Base-by-base conservation (phyloP, 2,797 vertebrate species). In the Denticeps clupeoides region DNA sequence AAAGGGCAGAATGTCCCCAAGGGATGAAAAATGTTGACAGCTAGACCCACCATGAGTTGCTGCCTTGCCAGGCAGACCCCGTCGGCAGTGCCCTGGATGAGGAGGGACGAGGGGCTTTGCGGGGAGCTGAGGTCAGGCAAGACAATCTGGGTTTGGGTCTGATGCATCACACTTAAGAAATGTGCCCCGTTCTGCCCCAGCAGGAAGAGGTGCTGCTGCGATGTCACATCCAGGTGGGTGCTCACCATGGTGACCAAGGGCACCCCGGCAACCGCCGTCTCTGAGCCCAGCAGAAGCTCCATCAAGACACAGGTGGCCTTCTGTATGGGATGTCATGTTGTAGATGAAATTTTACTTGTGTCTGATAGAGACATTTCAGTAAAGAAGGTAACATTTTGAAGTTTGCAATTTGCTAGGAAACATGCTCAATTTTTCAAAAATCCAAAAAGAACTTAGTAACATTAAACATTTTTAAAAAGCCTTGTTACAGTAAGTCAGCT, bases 61-160 rank as follows among this genome's bases (percentile, higher is more conserved):
- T 86, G 82, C 10, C 80, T 64, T 31, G 85, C 85, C 56, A 82
- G 69, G 55, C 81, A 85, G 53, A 87, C 85, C 7, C 83, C 82
- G 0, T 86, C 80, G 1, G 80, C 69, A 45, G 62, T 81, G 52
- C 85, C 85, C 72, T 83, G 83, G 63, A 87, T 85, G 40, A 84
- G 79, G 52, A 87, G 70, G 0, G 80, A 78, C 1, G 81, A 73
- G 1, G 80, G 67, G 64, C 72, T 76, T 47, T 82, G 82, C 12
- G 81, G 81, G 7, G 73, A 72, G 1, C 73, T 82, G 40, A 85
- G 81, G 71, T 87, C 85, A 1, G 83, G 85, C 7, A 87, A 60
- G 42, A 86, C 67, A 53, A 87, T 87, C 73, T 87, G 85, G 3
- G 85, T 86, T 61, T 86, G 82, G 7, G 83, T 87, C 68, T 85